Evolutionary conservation across 2,113 vertebrate genomes (phyloP), one percentile per base, ranked within the genome.

Genomic region (Lampris incognitus): DNA sequence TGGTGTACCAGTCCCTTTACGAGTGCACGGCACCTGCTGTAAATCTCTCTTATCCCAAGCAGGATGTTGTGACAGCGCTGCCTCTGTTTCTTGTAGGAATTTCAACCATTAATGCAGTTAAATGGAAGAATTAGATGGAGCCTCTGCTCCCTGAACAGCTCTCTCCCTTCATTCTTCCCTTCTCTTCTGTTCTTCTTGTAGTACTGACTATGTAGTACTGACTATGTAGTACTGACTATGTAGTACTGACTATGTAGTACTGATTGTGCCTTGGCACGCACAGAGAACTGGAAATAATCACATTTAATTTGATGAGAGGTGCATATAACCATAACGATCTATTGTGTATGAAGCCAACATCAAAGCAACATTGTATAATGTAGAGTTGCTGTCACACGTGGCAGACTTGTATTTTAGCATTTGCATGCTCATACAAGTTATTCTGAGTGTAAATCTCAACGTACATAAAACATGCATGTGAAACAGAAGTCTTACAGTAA

Each of bases 61-160:
- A 65, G 61, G 64, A 70, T 77, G 60, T 70, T 76, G 69, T 78
- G 78, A 84, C 75, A 88, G 63, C 10, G 71, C 36, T 82, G 77
- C 77, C 74, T 70, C 55, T 73, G 79, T 82, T 79, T 76, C 54
- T 61, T 85, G 71, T 60, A 72, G 70, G 58, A 82, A 77, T 74
- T 71, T 82, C 68, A 77, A 71, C 85, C 76, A 88, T 68, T 62
- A 84, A 84, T 81, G 84, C 68, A 72, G 66, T 66, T 36, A 70
- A 74, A 40, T 66, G 52, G 46, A 87, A 56, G 48, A 68, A 46
- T 70, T 55, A 76, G 65, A 55, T 58, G 69, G 11, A 74, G 63
- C 60, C 9, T 52, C 13, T 74, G 72, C 63, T 52, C 13, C 71
- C 50, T 40, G 72, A 63, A 50, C 60, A 5, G 8, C 24, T 52